Evolutionary conservation across 2,888 invertebrate genomes (phyloP), one percentile per base, ranked within the genome.

Genomic region (Cheilosia soror): DNA sequence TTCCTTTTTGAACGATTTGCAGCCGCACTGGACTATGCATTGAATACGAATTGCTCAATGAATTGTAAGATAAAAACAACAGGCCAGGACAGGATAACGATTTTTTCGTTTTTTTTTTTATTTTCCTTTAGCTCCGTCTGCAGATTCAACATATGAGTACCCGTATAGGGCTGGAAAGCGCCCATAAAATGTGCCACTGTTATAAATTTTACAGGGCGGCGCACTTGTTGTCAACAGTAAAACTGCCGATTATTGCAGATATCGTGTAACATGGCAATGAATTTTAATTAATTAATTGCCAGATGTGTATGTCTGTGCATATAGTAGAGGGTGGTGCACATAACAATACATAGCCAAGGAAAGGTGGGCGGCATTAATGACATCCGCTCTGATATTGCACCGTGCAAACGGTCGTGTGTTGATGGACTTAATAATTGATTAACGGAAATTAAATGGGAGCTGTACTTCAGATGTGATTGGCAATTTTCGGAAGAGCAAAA

Each of bases 221-320:
- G 42, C 71, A 71, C 66, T 80, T 85, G 76, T 85, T 80, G 85
- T 85, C 85, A 76, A 80, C 80, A 62, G 80, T 42, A 76, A 72
- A 80, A 76, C 85, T 80, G 85, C 71, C 71, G 80, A 85, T 85
- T 85, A 85, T 76, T 72, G 66, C 75, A 72, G 71, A 85, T 80
- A 85, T 80, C 76, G 75, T 62, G 80, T 85, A 80, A 75, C 76
- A 76, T 53, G 72, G 76, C 85, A 85, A 85, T 85, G 85, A 76
- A 85, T 85, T 80, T 85, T 76, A 85, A 85, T 85, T 76, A 85
- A 85, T 80, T 76, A 85, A 85, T 85, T 80, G 80, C 51, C 76
- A 66, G 68, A 73, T 80, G 33, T 65, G 37, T 73, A 37, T 71
- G 71, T 44, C 29, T 33, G 15, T 20, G 33, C 29, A 25, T 20